phyloP scores from a whole-genome alignment of 2,113 vertebrate species.

The Sciurus niger region DNA sequence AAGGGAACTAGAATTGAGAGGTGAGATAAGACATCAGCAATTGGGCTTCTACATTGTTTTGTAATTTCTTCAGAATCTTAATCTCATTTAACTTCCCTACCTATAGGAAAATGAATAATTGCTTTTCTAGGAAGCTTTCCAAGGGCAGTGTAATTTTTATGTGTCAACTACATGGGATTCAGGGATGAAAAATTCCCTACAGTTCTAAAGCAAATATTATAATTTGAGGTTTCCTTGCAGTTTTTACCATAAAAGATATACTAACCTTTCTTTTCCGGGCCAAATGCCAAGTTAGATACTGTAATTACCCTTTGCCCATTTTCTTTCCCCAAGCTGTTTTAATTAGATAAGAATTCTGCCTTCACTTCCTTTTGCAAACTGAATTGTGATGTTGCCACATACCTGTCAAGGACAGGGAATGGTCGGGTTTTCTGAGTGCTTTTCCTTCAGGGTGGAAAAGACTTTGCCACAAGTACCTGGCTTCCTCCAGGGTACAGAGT shows the following conservation, averaged over 20 bases:
- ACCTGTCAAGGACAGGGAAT: neutral
- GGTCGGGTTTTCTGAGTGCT: neutral
- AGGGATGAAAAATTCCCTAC: slow-evolving; percentile 55
- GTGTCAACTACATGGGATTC: neutral
- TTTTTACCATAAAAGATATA: slow-evolving; percentile 53
- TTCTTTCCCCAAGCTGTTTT: slow-evolving; percentile 75
- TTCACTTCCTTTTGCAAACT: slow-evolving; percentile 63
- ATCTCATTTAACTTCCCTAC: slow-evolving; percentile 18
- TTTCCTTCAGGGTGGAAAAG: slow-evolving; percentile 39
- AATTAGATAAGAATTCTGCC: slow-evolving; percentile 78
- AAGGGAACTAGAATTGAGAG: neutral
- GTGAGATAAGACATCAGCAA: neutral
- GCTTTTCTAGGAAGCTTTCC: slow-evolving; percentile 59
- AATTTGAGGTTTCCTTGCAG: slow-evolving; percentile 73
- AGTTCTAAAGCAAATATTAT: slow-evolving; percentile 47
- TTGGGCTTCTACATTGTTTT: slow-evolving; percentile 20
- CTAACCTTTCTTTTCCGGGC: slow-evolving; percentile 68
- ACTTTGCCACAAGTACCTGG: neutral
- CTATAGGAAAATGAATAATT: slow-evolving; percentile 50
- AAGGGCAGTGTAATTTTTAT: slow-evolving; percentile 39
- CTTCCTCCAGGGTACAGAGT: slow-evolving; percentile 2
- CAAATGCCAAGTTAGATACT: slow-evolving; percentile 52
- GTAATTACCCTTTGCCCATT: slow-evolving; percentile 75
- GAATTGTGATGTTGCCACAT: slow-evolving; percentile 26
- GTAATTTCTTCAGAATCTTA: slow-evolving; percentile 19